Evolutionary conservation across 2,888 invertebrate genomes (phyloP), one percentile per base, ranked within the genome.

Genomic region (Tetanocera ferruginea): DNA sequence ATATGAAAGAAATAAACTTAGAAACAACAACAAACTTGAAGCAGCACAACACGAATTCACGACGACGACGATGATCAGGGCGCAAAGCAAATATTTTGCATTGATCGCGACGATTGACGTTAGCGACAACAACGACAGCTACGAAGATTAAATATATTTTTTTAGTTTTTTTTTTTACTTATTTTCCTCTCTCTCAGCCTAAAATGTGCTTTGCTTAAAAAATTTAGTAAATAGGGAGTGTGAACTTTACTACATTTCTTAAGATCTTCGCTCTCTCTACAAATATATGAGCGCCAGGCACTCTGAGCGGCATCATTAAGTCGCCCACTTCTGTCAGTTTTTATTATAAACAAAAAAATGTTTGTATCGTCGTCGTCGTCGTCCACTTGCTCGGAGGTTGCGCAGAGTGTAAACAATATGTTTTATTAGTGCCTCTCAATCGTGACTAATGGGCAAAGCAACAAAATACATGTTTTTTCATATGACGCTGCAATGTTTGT

Each of bases 51-150:
- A 60, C 34, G 23, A 72, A 72, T 52, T 57, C 17, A 75, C 66
- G 52, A 52, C 75, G 43, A 62, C 73, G 34, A 37, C 9, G 34
- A 75, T 51, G 31, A 55, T 75, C 55, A 55, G 75, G 67, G 67
- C 62, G 67, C 55, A n/a, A 67, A 37, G 17, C 28, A 66, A 75
- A 67, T 75, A 67, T 66, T 75, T 69, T 69, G 69, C 69, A 69
- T 43, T 43, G 43, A 43, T 69, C 69, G 51, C n/a, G 69, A 69
- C 69, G 69, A 69, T 69, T 69, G 69, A 69, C 69, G 51, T 25
- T 6, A 51, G 25, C 51, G 64, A 66, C 31, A 66, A 66, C 64
- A 28, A 66, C 28, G 11, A 4, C 19, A 31, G 31, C 34, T 28
- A 64, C 28, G 25, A 64, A 64, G 25, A 31, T n/a, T 31, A 66